phyloP scores from a whole-genome alignment of 2,113 vertebrate genomes.

The Phaetusa simplex region DNA sequence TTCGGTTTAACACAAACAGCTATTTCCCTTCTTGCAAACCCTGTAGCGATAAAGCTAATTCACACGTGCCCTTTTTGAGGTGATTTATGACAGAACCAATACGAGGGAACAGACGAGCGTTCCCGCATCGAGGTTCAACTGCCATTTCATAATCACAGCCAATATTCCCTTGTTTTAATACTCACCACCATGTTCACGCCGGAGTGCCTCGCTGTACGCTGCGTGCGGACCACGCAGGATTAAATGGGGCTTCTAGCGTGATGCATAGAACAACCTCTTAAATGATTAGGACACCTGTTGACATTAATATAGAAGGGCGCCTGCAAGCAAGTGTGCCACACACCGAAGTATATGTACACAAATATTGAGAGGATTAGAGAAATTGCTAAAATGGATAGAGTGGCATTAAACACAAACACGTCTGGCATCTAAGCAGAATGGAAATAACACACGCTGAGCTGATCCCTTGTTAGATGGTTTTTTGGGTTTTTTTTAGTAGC shows the following conservation, averaged over 20 bases:
- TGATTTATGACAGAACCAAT: not conserved
- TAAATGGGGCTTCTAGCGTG: not conserved
- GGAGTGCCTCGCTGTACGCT: not conserved
- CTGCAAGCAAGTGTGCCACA: not conserved
- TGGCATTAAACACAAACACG: not conserved
- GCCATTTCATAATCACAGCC: not conserved
- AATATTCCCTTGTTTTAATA: not conserved
- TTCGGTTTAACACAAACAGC: not conserved
- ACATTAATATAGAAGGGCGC: not conserved
- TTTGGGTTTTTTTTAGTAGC: not conserved
- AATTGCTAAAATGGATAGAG: not conserved
- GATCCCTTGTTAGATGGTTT: not conserved
- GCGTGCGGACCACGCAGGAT: not conserved
- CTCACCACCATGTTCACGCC: not conserved
- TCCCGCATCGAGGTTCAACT: not conserved
- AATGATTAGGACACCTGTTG: conserved; percentile 51
- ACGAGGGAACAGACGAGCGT: not conserved
- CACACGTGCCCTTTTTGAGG: not conserved
- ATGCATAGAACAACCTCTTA: not conserved
- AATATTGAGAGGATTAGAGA: not conserved
- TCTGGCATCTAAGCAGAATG: not conserved
- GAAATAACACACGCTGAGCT: not conserved
- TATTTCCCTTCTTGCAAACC: not conserved
- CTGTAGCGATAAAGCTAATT: not conserved
- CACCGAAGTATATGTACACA: not conserved